phyloP scores from a whole-genome alignment of 2,888 invertebrate species.

The Epistrophe grossulariae region DNA sequence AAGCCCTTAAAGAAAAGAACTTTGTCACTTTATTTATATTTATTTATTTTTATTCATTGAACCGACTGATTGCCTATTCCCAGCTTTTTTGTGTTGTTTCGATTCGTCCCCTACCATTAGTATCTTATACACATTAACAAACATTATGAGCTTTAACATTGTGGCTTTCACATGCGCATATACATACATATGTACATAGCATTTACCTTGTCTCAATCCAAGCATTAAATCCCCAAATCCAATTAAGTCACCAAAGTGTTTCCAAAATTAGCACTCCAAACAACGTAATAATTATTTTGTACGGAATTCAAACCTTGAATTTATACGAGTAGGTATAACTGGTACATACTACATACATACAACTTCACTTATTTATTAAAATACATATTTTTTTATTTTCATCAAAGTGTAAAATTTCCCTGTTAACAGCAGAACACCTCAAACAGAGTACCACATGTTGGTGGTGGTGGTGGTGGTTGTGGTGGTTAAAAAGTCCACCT shows the following conservation, averaged over 20 bases:
- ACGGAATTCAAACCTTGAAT: neutral
- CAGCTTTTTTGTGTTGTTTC: neutral
- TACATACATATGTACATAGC: neutral
- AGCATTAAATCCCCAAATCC: constrained; percentile 22
- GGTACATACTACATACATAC: neutral
- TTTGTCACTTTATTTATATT: neutral
- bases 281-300: constrained; percentile 8
- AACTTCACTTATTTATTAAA: neutral
- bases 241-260: constrained; percentile 44
- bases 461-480: neutral
- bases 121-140: neutral
- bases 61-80: constrained; percentile 16
- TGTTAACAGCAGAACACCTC: neutral
- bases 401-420: constrained; percentile 1
- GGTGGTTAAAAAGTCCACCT: neutral
- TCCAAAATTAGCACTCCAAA: constrained; percentile 24
- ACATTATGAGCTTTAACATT: constrained; percentile 3
- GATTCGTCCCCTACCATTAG: neutral
- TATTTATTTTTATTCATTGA: constrained; percentile 28
- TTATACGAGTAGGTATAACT: too few relatives aligned
- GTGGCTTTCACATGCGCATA: neutral
- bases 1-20: neutral
- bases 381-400: neutral
- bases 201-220: constrained; percentile 4
- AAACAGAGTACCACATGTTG: constrained; percentile 21